Evolutionary conservation across 1,140 invertebrate species (phyloP), one percentile per base, ranked within the genome.

Genomic region (Neoseiulus cucumeris): DNA sequence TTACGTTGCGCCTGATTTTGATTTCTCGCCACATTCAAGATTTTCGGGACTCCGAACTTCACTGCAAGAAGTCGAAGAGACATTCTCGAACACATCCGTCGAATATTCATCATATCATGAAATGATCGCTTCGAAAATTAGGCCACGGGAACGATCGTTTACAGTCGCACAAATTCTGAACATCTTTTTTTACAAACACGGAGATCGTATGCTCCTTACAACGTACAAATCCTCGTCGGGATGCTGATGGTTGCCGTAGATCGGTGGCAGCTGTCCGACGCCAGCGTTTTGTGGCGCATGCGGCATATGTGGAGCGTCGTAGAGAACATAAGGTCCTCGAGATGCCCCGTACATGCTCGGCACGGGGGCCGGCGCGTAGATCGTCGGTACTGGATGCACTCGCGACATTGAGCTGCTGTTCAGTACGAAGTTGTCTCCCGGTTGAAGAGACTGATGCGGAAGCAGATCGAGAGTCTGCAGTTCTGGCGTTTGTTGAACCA

Each of bases 171-270:
- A 39, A 39, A 39, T 9, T 39, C 33, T 39, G 33, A 39, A 39
- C 33, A 39, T 39, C 4, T 33, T 59, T 59, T 59, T 59, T 59
- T 59, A 59, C 51, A 59, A 59, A 59, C 51, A 59, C 51, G 51
- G 51, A 33, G 51, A 59, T 59, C 51, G 51, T 9, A 59, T 20
- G 22, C 51, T 59, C 25, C 51, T 12, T 25, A 59, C 51, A 59
- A 59, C 51, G 51, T 59, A 59, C 25, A 59, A 20, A 12, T 59
- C 51, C 12, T 59, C 51, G 22, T 59, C 51, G 17, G 51, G 51
- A 59, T 59, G 51, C 25, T 25, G 51, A 25, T 59, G 51, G 9
- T 59, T 59, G 25, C 51, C 51, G 22, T 59, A 59, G 25, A 59
- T 29, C 12, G 51, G 51, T 17, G 51, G 51, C 33, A 39, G 9